These are phyloP conservation scores for Baronia brevicornis DNA, from an alignment of 2,888 invertebrate species.

Conservation along the genomic window DNA sequence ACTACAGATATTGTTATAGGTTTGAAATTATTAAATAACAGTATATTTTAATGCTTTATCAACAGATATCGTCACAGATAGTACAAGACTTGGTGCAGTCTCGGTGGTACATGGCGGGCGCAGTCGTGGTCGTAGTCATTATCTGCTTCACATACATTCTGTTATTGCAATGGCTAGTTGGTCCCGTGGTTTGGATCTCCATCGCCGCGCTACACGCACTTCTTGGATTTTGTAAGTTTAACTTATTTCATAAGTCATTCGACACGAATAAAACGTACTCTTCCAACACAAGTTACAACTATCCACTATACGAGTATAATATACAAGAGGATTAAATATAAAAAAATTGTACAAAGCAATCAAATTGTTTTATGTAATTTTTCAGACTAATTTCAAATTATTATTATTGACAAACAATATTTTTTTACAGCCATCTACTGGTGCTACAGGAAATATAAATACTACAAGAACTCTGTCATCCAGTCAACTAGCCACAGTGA, in stretches of 20 bases:
- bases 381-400: not conserved
- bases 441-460: slow-evolving; percentile 76
- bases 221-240: slow-evolving; percentile 77
- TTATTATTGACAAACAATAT: not conserved
- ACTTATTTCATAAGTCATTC: slow-evolving; percentile 3
- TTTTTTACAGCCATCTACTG: slow-evolving; percentile 74
- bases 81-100: slow-evolving; percentile 85
- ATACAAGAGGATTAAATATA: too few relatives aligned
- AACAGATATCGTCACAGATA: slow-evolving; percentile 82
- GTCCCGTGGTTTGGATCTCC: slow-evolving; percentile 90
- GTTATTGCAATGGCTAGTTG: slow-evolving; percentile 91
- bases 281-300: too few relatives aligned
- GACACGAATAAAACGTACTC: too few relatives aligned
- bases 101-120: slow-evolving; percentile 81
- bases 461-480: slow-evolving; percentile 62
- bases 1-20: too few relatives aligned
- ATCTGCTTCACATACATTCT: slow-evolving; percentile 90
- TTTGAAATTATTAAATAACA: slow-evolving; percentile 16
- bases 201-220: slow-evolving; percentile 83
- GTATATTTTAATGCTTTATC: slow-evolving; percentile 14
- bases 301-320: too few relatives aligned
- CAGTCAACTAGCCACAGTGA: slow-evolving; percentile 53
- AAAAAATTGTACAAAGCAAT: too few relatives aligned
- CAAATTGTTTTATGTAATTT: too few relatives aligned
- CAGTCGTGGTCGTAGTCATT: slow-evolving; percentile 80